Evolutionary conservation across 2,797 vertebrate species (phyloP).

Genomic region (Helostoma temminkii): DNA sequence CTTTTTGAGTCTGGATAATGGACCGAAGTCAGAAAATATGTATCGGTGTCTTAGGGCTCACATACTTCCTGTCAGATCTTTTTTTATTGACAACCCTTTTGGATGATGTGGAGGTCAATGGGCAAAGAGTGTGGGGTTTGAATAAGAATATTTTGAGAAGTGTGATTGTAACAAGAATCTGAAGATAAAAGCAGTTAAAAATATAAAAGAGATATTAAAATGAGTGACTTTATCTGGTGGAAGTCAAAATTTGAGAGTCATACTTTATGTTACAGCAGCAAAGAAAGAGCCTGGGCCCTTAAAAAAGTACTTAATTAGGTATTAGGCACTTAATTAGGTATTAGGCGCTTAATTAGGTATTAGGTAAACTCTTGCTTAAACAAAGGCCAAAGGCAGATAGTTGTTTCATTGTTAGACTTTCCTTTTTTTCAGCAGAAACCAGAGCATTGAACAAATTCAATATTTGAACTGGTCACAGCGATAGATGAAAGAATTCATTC

Average conservation of each 20-base stretch:
- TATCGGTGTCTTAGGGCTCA: constrained; percentile 49
- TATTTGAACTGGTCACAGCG: no score
- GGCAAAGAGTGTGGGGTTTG: constrained; percentile 11
- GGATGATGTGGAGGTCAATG: constrained; percentile 47
- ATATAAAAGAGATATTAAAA: constrained; percentile 9
- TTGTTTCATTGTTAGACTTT: no score
- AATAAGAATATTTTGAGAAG: constrained; percentile 13
- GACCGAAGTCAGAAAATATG: constrained; percentile 25
- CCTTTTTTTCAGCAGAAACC: no score
- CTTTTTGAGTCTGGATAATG: constrained; percentile 15
- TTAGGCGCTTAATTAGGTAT: neutral
- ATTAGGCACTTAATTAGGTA: neutral
- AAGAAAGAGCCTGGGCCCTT: neutral
- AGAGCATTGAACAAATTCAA: no score
- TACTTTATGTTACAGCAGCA: neutral
- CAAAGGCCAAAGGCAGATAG: neutral
- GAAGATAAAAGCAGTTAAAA: neutral
- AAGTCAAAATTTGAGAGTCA: neutral
- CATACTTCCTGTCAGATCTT: constrained; percentile 32
- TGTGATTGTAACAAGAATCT: neutral
- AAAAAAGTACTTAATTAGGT: neutral
- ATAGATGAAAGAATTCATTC: no score
- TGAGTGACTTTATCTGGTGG: neutral
- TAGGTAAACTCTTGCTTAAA: no score
- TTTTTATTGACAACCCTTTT: constrained; percentile 56